These are phyloP conservation scores for Halcyon badia DNA, from an alignment of 2,797 vertebrate species.

Conservation along the genomic window DNA sequence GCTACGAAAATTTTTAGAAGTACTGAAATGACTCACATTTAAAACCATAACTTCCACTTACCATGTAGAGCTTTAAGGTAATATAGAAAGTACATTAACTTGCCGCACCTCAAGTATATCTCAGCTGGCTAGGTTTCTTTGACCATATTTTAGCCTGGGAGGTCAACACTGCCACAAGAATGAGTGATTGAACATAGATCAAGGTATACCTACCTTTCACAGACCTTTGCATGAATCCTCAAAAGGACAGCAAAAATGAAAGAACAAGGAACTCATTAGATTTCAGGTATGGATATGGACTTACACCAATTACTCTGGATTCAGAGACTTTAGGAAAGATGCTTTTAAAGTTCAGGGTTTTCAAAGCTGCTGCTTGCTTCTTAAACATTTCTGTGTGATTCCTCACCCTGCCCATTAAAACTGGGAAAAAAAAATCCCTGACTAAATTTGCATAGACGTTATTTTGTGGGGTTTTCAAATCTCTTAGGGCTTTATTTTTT, in stretches of 20 bases:
- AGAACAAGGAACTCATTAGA: conserved; percentile 74
- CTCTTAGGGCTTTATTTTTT: neutral
- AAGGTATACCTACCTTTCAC: conserved; percentile 80
- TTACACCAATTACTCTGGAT: neutral
- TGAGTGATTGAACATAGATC: neutral
- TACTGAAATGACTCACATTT: neutral
- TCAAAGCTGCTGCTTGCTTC: neutral
- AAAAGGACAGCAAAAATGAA: conserved; percentile 82
- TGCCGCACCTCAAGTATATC: neutral
- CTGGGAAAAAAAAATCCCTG: neutral
- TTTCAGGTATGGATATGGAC: neutral
- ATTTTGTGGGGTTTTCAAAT: neutral
- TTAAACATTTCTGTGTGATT: neutral
- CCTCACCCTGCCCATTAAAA: neutral
- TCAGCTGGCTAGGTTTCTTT: neutral
- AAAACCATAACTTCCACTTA: neutral
- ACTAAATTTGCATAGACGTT: neutral
- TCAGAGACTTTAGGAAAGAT: conserved; percentile 41
- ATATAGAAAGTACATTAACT: neutral
- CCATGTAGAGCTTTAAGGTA: neutral
- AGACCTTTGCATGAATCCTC: conserved; percentile 73
- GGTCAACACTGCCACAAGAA: neutral
- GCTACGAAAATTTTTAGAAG: neutral
- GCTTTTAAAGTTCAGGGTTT: neutral
- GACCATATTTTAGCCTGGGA: neutral